Evolutionary conservation across 2,888 invertebrate genomes (phyloP).

Genomic region (Bembecia ichneumoniformis): DNA sequence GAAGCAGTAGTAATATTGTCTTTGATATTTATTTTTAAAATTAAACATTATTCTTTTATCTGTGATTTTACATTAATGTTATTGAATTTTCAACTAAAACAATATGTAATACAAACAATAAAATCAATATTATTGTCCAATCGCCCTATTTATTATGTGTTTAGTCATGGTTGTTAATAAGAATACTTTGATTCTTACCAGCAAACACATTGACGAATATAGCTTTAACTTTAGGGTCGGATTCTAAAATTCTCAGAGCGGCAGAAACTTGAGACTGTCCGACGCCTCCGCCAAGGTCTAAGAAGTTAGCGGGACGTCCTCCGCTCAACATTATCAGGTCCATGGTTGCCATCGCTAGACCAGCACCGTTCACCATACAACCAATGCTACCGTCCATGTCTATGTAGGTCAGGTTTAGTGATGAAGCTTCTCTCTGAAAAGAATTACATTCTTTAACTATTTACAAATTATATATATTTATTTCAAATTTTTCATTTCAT

Average conservation of each 20-base stretch:
- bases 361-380: constrained; percentile 97
- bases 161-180: too few relatives aligned
- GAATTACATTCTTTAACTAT: not conserved
- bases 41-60: too few relatives aligned
- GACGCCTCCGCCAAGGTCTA: constrained; percentile 97
- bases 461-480: not conserved
- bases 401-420: constrained; percentile 94
- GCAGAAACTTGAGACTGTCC: constrained; percentile 94
- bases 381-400: constrained; percentile 98
- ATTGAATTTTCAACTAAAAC: too few relatives aligned
- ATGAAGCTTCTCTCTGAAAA: constrained; percentile 84
- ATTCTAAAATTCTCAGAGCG: constrained; percentile 91
- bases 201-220: constrained; percentile 99
- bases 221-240: constrained; percentile 90
- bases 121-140: too few relatives aligned
- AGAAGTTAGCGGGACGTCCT: constrained; percentile 97
- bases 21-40: too few relatives aligned
- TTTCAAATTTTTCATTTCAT: too few relatives aligned
- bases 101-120: too few relatives aligned
- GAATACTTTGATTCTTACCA: constrained; percentile 32
- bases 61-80: too few relatives aligned
- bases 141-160: too few relatives aligned
- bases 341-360: constrained; percentile 99
- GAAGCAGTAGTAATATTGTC: too few relatives aligned
- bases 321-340: constrained; percentile 98